These are phyloP conservation scores for Sebastes miniatus DNA, from an alignment of 2,797 vertebrate species.

Conservation along the genomic window DNA sequence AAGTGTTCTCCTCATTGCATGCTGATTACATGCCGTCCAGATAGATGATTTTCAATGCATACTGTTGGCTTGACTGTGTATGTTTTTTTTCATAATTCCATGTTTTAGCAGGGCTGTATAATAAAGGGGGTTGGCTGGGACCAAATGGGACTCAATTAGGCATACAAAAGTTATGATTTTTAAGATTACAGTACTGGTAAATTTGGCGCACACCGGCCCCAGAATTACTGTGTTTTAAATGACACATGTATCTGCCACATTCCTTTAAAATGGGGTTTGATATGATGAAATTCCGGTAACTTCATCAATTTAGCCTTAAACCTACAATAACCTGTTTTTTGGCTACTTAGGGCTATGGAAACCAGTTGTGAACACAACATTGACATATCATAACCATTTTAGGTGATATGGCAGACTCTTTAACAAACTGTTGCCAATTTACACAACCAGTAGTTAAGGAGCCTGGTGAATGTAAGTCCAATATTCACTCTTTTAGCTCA, in stretches of 20 bases:
- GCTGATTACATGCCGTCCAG: constrained; percentile 8
- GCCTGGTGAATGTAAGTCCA: no score
- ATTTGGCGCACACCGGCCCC: neutral
- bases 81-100: neutral
- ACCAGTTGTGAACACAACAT: neutral
- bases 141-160: neutral
- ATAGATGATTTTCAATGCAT: neutral
- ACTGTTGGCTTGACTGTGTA: neutral
- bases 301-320: neutral
- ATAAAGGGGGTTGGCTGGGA: neutral
- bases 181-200: neutral
- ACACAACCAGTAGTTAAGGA: no score
- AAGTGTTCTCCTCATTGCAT: constrained; percentile 4
- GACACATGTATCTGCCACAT: neutral
- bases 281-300: neutral
- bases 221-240: neutral
- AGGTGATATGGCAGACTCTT: neutral
- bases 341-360: neutral
- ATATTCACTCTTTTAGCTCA: no score
- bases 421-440: neutral
- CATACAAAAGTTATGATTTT: neutral
- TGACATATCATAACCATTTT: neutral
- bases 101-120: neutral
- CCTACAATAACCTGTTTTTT: neutral
- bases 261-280: neutral